Evolutionary conservation across 2,888 invertebrate species (phyloP), one percentile per base, ranked within the genome.

Genomic region (Alviniconcha strummeri): DNA sequence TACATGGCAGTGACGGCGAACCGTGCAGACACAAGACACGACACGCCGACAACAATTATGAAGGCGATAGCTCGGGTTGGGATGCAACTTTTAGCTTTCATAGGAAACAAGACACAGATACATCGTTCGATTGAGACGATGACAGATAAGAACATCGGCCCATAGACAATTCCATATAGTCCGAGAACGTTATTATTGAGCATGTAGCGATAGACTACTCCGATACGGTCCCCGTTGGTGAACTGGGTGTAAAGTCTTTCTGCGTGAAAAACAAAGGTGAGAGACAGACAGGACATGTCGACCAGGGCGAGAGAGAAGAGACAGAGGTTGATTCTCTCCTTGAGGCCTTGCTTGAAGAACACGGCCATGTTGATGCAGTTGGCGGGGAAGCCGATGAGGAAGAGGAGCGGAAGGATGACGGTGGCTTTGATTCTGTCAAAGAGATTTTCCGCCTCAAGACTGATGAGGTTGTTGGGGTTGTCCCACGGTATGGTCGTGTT

Each of bases 1-100:
- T 80, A 80, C 80, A 71, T 54, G 52, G 55, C 19, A 19, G 81
- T 75, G 74, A 74, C 74, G 5, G 52, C 75, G 36, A 75, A 81
- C n/a, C 81, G 74, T 52, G 75, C 5, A 56, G 19, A 52, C n/a
- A 4, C 60, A 17, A 75, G 60, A 60, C 60, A 60, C 19, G 13
- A 71, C 6, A 75, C 8, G 54, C 81, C 17, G 9, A 71, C 11
- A 13, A 67, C 0, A 11, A 80, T 17, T 5, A 71, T 69, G 13
- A 55, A 15, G 1, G 71, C 19, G 36, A 71, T 69, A 2, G 55
- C 52, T 71, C 71, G 71, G 19, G 72, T n/a, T n/a, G 7, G 52
- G 15, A 80, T 54, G 13, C 64, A n/a, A 55, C 19, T 19, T 17
- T 71, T 71, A 0, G 80, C 64, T n/a, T 54, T 64, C 13, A 80